These are phyloP conservation scores for Ctenopoma kingsleyae DNA, from an alignment of 2,797 vertebrate species.

Conservation along the genomic window DNA sequence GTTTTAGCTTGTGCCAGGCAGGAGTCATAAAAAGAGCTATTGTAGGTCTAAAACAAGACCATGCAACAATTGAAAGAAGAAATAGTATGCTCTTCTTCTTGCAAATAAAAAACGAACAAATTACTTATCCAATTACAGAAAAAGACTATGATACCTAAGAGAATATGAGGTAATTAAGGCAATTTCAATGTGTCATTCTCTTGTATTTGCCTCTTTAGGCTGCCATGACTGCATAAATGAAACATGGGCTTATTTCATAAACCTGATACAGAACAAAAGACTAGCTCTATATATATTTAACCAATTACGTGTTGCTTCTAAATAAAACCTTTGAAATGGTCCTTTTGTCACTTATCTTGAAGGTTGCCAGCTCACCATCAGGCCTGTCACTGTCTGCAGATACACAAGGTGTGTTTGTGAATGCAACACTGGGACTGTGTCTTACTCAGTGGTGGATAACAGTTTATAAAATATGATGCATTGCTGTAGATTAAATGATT, in stretches of 20 bases:
- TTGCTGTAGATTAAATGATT: too few relatives aligned
- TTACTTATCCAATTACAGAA: too few relatives aligned
- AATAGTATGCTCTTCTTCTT: too few relatives aligned
- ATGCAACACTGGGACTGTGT: background rate
- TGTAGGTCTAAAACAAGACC: background rate
- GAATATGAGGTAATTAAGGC: background rate
- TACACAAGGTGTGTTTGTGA: slow-evolving; percentile 52
- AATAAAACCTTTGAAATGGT: background rate
- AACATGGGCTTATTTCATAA: too few relatives aligned
- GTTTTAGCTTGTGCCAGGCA: background rate
- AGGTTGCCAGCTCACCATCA: slow-evolving; percentile 49
- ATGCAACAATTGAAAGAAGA: background rate
- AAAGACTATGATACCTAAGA: background rate
- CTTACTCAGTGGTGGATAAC: background rate
- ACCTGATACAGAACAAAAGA: background rate
- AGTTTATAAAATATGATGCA: too few relatives aligned
- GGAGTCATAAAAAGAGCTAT: background rate
- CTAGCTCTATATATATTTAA: background rate
- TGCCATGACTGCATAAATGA: too few relatives aligned
- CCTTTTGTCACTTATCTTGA: background rate
- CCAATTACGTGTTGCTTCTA: background rate
- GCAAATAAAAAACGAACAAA: too few relatives aligned
- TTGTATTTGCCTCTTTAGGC: background rate
- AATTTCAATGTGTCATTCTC: background rate
- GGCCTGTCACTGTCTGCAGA: slow-evolving; percentile 15